These are phyloP conservation scores for Rhabdomys dilectus DNA, from an alignment of 2,113 vertebrate genomes.

Conservation along the genomic window DNA sequence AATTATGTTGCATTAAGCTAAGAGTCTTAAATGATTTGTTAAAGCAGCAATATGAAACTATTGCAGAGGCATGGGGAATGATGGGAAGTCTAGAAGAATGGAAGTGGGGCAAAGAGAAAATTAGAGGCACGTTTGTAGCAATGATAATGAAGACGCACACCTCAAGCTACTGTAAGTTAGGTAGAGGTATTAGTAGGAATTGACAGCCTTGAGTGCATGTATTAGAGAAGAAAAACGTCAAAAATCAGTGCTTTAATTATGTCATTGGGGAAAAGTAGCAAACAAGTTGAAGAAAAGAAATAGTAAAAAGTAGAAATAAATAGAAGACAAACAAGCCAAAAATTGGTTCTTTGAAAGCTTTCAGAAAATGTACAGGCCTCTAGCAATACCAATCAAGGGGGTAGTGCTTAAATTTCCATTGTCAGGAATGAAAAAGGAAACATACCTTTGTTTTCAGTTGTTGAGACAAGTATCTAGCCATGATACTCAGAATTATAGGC, in stretches of 20 bases:
- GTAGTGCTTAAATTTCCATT: not conserved
- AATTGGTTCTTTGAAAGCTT: not conserved
- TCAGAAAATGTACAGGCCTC: not conserved
- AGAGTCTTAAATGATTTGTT: not conserved
- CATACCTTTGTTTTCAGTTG: not conserved
- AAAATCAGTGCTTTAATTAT: constrained; percentile 23
- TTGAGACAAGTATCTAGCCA: not conserved
- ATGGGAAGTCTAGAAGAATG: not conserved
- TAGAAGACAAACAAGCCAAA: constrained; percentile 24
- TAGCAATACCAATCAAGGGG: not conserved
- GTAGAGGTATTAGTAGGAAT: not conserved
- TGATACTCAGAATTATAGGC: not conserved
- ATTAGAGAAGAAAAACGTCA: not conserved
- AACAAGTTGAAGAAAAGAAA: constrained; percentile 26
- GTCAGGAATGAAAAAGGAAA: not conserved
- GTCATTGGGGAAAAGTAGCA: constrained; percentile 17
- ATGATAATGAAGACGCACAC: constrained; percentile 19
- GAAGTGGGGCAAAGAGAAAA: not conserved
- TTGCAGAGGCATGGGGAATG: not conserved
- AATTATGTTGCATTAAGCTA: not conserved
- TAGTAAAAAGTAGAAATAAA: constrained; percentile 35
- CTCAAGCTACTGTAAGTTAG: not conserved
- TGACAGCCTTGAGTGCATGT: constrained; percentile 14
- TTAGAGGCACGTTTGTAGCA: constrained; percentile 21
- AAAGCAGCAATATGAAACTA: not conserved